These are phyloP conservation scores for Microtus pennsylvanicus DNA, from an alignment of 2,113 vertebrate genomes.

Conservation along the genomic window DNA sequence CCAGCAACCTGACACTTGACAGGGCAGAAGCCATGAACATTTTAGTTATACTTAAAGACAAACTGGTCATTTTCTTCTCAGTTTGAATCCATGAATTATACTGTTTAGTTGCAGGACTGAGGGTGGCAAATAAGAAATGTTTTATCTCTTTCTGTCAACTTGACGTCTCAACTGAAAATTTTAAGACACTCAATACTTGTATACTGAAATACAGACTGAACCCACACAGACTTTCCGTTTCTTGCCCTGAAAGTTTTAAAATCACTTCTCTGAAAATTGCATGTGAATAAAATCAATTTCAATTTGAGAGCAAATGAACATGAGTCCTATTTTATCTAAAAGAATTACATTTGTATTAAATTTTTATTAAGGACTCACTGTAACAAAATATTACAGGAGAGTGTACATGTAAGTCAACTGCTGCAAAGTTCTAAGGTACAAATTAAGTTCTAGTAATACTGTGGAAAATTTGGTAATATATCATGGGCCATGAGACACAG, in stretches of 20 bases:
- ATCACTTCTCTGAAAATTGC: neutral
- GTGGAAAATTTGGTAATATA: neutral
- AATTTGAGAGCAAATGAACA: conserved; percentile 59
- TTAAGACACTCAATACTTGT: conserved; percentile 13
- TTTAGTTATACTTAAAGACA: conserved; percentile 79
- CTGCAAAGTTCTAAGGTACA: neutral
- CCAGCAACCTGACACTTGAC: conserved; percentile 82
- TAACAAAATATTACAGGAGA: neutral
- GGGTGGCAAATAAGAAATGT: conserved; percentile 59
- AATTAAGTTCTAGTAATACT: neutral
- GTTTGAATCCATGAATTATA: conserved; percentile 74
- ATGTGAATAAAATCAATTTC: neutral
- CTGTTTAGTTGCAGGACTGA: conserved; percentile 66
- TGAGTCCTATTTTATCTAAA: neutral
- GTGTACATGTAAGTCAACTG: neutral
- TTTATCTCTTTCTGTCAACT: conserved; percentile 59
- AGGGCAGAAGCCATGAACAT: conserved; percentile 61
- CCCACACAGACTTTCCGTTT: neutral
- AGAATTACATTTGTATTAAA: neutral
- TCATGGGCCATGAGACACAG: neutral
- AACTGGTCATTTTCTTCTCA: conserved; percentile 74
- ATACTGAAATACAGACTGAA: neutral
- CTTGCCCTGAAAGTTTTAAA: neutral
- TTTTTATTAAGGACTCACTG: conserved; percentile 36
- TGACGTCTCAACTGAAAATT: conserved; percentile 19